These are phyloP conservation scores for Gopherus evgoodei DNA, from an alignment of 2,113 vertebrate species.

Conservation along the genomic window DNA sequence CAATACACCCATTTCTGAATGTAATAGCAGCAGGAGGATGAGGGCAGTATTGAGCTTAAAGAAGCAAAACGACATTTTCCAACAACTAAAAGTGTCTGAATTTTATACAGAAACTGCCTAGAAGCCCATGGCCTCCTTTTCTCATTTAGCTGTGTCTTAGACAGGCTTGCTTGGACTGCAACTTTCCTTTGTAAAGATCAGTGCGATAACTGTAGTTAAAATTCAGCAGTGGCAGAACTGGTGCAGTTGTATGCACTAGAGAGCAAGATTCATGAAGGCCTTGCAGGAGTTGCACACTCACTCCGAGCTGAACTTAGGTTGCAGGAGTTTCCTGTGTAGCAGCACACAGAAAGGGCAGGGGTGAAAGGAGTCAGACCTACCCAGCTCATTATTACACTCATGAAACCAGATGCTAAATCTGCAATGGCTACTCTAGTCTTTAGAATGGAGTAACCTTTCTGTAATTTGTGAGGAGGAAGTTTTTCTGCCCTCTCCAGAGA, in stretches of 20 bases:
- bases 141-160: background rate
- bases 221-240: background rate
- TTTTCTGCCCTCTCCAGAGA: background rate
- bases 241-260: background rate
- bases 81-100: background rate
- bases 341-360: background rate
- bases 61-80: slow-evolving; percentile 33
- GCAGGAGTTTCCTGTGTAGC: background rate
- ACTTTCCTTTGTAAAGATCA: slow-evolving; percentile 11
- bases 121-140: background rate
- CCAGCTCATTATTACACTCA: background rate
- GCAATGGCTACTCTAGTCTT: background rate
- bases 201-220: background rate
- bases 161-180: background rate
- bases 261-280: background rate
- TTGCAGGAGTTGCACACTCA: background rate
- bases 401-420: background rate
- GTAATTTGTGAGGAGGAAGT: background rate
- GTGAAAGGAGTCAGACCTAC: background rate
- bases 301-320: background rate
- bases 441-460: background rate
- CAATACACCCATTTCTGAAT: background rate
- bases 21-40: background rate
- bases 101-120: background rate
- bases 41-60: background rate